Conservation (phyloP, 1,140 invertebrate genomes). For the Hydropsyche tenuis region DNA sequence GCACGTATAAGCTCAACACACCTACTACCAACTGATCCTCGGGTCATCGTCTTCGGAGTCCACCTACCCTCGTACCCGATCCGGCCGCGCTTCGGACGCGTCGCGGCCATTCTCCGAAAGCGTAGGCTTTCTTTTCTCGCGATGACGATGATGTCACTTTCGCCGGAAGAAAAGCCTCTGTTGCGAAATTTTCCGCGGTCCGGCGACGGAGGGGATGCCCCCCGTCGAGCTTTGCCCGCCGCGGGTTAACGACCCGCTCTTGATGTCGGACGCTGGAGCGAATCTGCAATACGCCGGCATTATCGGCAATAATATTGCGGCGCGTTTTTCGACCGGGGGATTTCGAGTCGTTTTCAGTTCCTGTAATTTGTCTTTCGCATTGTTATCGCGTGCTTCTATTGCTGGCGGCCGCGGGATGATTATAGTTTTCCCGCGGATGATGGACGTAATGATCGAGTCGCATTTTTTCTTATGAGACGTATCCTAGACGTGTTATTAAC, state of each 20-base stretch:
- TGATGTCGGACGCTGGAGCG: background rate
- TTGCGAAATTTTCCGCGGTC: background rate
- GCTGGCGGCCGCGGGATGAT: background rate
- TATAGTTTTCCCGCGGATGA: background rate
- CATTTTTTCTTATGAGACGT: background rate
- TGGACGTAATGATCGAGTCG: background rate
- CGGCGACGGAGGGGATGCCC: conserved; percentile 10
- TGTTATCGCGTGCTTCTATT: conserved; percentile 27
- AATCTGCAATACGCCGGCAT: conserved; percentile 14
- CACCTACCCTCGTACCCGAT: conserved; percentile 25
- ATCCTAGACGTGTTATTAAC: no score
- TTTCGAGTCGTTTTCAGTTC: conserved; percentile 13
- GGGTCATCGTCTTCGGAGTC: conserved; percentile 26
- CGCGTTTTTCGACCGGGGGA: background rate
- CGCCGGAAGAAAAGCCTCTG: background rate
- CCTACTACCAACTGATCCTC: background rate
- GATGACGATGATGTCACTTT: no score
- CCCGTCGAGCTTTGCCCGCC: background rate
- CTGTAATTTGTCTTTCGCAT: conserved; percentile 32
- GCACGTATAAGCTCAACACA: background rate
- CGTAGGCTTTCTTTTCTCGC: no score
- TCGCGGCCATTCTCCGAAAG: conserved; percentile 1
- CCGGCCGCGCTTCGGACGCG: conserved; percentile 12
- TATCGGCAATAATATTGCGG: no score
- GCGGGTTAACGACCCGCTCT: conserved; percentile 32